Evolutionary conservation across 2,888 invertebrate genomes (phyloP), one percentile per base, ranked within the genome.

Genomic region (Pristionchus japonicus): DNA sequence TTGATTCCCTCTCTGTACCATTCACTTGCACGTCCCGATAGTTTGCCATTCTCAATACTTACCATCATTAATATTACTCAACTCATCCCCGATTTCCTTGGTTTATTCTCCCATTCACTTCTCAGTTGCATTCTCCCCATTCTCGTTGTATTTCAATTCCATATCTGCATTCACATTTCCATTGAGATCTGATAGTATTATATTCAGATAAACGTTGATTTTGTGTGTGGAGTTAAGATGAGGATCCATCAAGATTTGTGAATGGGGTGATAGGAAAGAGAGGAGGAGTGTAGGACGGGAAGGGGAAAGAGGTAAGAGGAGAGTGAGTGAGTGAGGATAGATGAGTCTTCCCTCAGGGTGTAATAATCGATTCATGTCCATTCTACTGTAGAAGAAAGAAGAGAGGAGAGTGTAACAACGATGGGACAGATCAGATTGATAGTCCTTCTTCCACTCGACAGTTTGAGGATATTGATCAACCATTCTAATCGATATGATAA

Each of bases 171-270:
- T 34, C 52, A 52, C 57, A 83, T 83, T 57, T 83, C 57, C 83
- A 83, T 17, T 83, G 20, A 34, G 34, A 83, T 83, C 27, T 77
- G 43, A 77, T 77, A n/a, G 20, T 31, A 52, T 52, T 52, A n/a
- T 83, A 57, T 34, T 52, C 57, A 57, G 83, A 83, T 83, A 83
- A 83, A 83, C 52, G 57, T 83, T 83, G 83, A 52, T 49, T 52
- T 83, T 49, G 83, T 31, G 83, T 52, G 34, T 83, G n/a, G 31
- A 23, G 20, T 31, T 52, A 49, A 49, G 49, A 80, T 43, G 49
- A 43, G 31, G 43, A 52, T 47, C 47, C 47, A 47, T 47, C 80
- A 47, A 34, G 83, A 52, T 52, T 83, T 52, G 52, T 34, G 83
- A 77, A 77, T 83, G 57, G 83, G 57, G 52, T 83, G 83, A 83